Base-by-base conservation (phyloP, 2,888 invertebrate genomes). In the Hydraecia micacea region DNA sequence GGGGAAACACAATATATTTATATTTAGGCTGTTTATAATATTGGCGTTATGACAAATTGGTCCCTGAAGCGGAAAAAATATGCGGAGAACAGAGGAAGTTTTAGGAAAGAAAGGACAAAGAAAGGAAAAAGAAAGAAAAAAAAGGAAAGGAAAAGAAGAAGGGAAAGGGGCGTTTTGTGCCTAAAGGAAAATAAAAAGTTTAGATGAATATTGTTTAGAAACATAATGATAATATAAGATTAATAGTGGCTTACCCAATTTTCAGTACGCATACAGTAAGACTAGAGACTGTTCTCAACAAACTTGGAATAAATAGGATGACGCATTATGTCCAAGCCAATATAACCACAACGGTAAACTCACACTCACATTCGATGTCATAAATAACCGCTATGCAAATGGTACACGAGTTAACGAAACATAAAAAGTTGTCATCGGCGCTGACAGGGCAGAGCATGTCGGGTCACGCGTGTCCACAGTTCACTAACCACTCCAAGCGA, bases 21-120 rank as follows among this genome's bases (percentile, higher is more conserved):
- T 88, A 85, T 83, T 87, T 77, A 52, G 74, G 73, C 62, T 80
- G 77, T 83, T 85, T 85, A 87, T 87, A 76, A 83, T 75, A 87
- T 85, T 80, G 77, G 73, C 81, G 60, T 80, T 74, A 62, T 79
- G 77, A 87, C 87, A 87, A 87, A 88, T 87, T 85, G 73, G 73
- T 75, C 75, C 74, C 73, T 65, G 63, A 75, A 73, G 81, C n/a
- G 49, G 52, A n/a, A 75, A 77, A 82, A 78, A 58, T 65, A 58
- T 77, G 15, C 32, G 28, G 46, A 21, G 28, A 75, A 75, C 32
- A 72, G 49, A 77, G 36, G 62, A 65, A 62, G 73, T 62, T 74
- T 71, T 21, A 7, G n/a, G 52, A 80, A 73, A 49, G 25, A 60
- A 49, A n/a, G n/a, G n/a, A n/a, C n/a, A n/a, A n/a, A n/a, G n/a